Evolutionary conservation across 30 jellyfish, hydroid and myxozoan species (phyloP).

Genomic region (Cassiopea xamachana): DNA sequence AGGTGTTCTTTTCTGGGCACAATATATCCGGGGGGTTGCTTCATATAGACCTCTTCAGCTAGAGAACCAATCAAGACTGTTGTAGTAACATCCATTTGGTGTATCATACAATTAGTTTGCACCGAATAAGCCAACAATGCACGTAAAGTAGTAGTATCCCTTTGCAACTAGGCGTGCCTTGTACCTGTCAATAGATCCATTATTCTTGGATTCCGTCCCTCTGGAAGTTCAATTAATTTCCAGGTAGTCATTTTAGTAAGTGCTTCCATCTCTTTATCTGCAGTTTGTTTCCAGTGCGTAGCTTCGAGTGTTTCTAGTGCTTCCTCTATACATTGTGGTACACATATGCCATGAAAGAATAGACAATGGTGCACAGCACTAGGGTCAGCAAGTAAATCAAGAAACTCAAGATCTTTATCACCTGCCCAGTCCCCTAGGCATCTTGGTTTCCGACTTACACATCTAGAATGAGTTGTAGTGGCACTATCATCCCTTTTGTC

Average conservation of each 20-base stretch:
- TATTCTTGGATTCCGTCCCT: neutral
- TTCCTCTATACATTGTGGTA: neutral
- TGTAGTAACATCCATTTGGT: conserved; percentile 9
- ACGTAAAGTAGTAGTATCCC: conserved; percentile 31
- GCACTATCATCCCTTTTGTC: neutral
- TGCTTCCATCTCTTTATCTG: conserved; percentile 4
- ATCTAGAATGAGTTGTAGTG: neutral
- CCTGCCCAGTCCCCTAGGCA: neutral
- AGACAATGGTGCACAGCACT: neutral
- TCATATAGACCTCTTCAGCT: conserved; percentile 31
- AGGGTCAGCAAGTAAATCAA: conserved; percentile 2
- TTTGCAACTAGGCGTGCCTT: conserved; percentile 51
- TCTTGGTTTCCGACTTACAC: neutral
- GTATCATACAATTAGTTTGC: conserved; percentile 14
- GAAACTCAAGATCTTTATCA: conserved; percentile 1
- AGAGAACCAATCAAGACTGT: conserved; percentile 30
- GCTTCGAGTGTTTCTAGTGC: neutral
- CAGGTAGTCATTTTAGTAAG: neutral
- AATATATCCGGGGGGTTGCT: conserved; percentile 42
- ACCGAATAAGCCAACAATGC: conserved; percentile 41
- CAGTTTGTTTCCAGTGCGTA: conserved; percentile 5
- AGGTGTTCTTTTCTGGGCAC: conserved; percentile 44
- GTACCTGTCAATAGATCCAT: conserved; percentile 12
- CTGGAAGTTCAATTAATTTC: neutral
- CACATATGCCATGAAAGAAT: neutral